Evolutionary conservation across 1,140 invertebrate genomes (phyloP), one percentile per base, ranked within the genome.

Genomic region (Temnothorax nylanderi): DNA sequence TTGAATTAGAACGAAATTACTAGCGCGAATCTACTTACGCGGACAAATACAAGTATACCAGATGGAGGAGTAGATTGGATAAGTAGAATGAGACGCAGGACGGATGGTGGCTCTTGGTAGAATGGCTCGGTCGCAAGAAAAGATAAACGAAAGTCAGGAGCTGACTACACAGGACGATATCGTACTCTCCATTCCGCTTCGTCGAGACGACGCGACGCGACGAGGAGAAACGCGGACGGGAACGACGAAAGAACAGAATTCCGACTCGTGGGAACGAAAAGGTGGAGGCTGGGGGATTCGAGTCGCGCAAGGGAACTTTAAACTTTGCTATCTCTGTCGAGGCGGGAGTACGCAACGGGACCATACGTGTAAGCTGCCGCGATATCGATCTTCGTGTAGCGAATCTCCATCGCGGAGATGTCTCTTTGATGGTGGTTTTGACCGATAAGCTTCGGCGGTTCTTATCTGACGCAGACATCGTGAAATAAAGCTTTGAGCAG

Each of bases 31-130:
- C 67, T 82, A 82, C 67, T 82, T 58, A 74, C 18, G 16, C 80
- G 80, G 72, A 74, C 80, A 75, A 84, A 84, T 75, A 88, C 85
- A 89, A 88, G 90, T 90, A 88, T 89, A 91, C 90, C 89, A 92
- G 89, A 90, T 89, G 88, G 88, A 91, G 81, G 76, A 88, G 72
- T 90, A 92, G 89, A 93, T 92, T 93, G 92, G 91, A 91, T 86
- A 90, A 87, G 56, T 62, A 26, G 51, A 58, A 87, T 51, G 72
- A 71, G 78, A 65, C 67, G 81, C 34, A 78, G 86, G 87, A 90
- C 72, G 74, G 47, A 85, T 89, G 60, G 80, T 54, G 75, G 67
- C 67, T 81, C 84, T 87, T 71, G 41, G 69, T 58, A 65, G 78
- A 86, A 87, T 88, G 71, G 84, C 69, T 77, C 54, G 80, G 69